phyloP scores from a whole-genome alignment of 2,113 vertebrate genomes.

The Dascyllus trimaculatus region DNA sequence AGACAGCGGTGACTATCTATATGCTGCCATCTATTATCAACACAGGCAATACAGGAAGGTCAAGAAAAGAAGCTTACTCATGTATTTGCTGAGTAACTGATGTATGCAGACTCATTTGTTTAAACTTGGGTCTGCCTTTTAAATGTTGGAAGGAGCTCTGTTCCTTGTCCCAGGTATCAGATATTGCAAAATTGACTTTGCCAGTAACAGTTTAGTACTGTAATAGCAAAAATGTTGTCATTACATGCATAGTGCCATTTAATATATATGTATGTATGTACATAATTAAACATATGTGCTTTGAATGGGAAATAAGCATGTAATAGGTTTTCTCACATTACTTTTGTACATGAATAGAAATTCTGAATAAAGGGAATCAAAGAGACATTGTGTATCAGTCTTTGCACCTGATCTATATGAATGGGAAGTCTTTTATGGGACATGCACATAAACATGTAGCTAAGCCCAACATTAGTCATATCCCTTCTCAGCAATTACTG shows the following conservation, averaged over 20 bases:
- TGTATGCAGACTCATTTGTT: slow-evolving; percentile 1
- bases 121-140: slow-evolving; percentile 40
- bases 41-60: neutral
- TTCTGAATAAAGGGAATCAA: slow-evolving; percentile 52
- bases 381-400: neutral
- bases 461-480: too few species aligned
- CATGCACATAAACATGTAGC: too few species aligned
- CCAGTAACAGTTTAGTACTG: slow-evolving; percentile 1
- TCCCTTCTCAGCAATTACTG: too few species aligned
- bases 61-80: neutral
- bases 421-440: too few species aligned
- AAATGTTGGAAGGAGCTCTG: slow-evolving; percentile 36
- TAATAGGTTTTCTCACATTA: slow-evolving; percentile 30
- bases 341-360: slow-evolving; percentile 68
- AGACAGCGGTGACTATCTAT: too few species aligned
- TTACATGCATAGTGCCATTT: slow-evolving; percentile 16
- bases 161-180: slow-evolving; percentile 30
- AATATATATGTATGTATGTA: neutral
- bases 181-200: slow-evolving; percentile 62
- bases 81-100: slow-evolving; percentile 32
- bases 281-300: neutral
- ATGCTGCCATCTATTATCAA: too few species aligned
- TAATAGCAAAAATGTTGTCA: slow-evolving; percentile 19
- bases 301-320: slow-evolving; percentile 9
- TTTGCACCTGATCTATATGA: neutral